Evolutionary conservation across 2,888 invertebrate species (phyloP).

Genomic region (Hirtodrosophila duncani): DNA sequence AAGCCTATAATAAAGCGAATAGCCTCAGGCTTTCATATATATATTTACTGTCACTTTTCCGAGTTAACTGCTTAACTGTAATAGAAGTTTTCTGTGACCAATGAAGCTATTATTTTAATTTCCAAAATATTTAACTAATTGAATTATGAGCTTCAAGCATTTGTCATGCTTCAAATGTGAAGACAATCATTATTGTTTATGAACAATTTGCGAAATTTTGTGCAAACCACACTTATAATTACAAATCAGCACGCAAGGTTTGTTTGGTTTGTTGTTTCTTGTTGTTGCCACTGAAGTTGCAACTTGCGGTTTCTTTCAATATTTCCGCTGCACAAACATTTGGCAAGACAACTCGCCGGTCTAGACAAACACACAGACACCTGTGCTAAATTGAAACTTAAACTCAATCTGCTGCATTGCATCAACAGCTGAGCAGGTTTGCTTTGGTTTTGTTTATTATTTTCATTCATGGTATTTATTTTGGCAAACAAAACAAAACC

Average conservation of each 20-base stretch:
- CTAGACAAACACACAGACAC: conserved; percentile 32
- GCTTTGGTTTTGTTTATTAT: conserved; percentile 22
- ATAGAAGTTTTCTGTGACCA: conserved; percentile 5
- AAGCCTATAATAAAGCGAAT: conserved; percentile 12
- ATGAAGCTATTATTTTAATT: conserved; percentile 3
- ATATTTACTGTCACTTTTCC: conserved; percentile 11
- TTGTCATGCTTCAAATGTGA: conserved; percentile 4
- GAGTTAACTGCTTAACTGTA: conserved; percentile 4
- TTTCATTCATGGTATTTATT: conserved; percentile 36
- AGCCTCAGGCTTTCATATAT: conserved; percentile 1
- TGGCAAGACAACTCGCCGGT: conserved; percentile 35
- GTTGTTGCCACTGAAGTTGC: conserved; percentile 11
- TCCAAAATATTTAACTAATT: conserved; percentile 14
- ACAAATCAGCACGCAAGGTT: conserved; percentile 8
- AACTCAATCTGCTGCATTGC: conserved; percentile 17
- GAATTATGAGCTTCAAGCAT: conserved; percentile 14
- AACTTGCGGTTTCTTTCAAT: conserved; percentile 21
- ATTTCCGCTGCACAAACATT: conserved; percentile 57
- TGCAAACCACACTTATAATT: conserved; percentile 14
- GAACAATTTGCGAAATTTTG: conserved; percentile 6
- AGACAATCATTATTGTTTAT: neutral
- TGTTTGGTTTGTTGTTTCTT: conserved; percentile 12
- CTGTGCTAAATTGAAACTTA: conserved; percentile 42
- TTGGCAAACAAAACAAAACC: conserved; percentile 21
- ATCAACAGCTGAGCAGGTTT: conserved; percentile 33